Base-by-base conservation (phyloP, 1,140 invertebrate species). In the Lepidurus apus region DNA sequence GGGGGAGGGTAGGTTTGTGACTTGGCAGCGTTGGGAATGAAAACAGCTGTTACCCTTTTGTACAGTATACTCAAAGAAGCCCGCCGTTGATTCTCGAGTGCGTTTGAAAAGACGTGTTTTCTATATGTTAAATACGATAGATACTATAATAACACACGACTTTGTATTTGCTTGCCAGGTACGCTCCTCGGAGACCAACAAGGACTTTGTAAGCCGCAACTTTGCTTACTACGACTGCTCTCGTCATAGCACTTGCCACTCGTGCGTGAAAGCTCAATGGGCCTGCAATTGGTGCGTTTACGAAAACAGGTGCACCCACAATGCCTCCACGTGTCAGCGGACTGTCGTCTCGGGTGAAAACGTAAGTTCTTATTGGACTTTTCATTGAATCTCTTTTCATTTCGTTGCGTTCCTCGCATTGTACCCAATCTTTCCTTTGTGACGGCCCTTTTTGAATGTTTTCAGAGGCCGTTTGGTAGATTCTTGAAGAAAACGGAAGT, bases 171-270 rank as follows among this genome's bases (percentile, higher is more conserved):
- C 21, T 21, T 79, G 2, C 43, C 65, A 79, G 79, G 79, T 98
- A 3, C 89, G 95, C 24, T 95, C 94, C 11, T 93, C 93, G 21
- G 95, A 97, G 86, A 97, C 95, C 6, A 95, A 97, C 83, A 95
- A 96, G 83, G 95, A 98, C 85, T 97, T 98, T 87, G 95, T 98
- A 5, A 95, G 93, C 1, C 88, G 93, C 76, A 93, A 93, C 84
- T 98, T 98, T 86, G 94, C 94, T 13, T 98, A 95, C 84, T 98
- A 95, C 85, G 95, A 98, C 85, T 98, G 97, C 84, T 91, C 91
- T 8, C 90, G 91, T 78, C 96, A 98, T 84, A 90, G 87, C 11
- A 94, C 93, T 81, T 97, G 95, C 84, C 89, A 90, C 73, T 90
- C 92, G 45, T 97, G 95, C 85, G 93, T 96, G 6, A 90, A 90